Base-by-base conservation (phyloP, 2,113 vertebrate species). In the Panthera tigris region DNA sequence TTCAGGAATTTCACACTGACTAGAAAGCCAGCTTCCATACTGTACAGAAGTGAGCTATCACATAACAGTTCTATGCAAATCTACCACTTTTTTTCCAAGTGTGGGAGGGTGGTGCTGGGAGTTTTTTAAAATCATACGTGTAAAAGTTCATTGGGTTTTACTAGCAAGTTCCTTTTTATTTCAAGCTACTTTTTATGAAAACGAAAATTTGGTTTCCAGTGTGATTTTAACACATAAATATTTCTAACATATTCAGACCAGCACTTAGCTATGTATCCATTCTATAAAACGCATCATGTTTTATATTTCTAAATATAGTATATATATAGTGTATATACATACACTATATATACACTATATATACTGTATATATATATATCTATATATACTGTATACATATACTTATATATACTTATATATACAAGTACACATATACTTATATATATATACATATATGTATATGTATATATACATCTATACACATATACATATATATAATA, bases 1-100 rank as follows among this genome's bases (percentile, higher is more conserved):
- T 99, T 99, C 99, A 99, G 97, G 98, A 98, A 99, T 95, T 98
- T 97, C 61, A 83, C 92, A 87, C 81, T 97, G 98, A 96, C 97
- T 97, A 94, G 97, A 96, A 98, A 97, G 91, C 73, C 89, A 96
- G 97, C 90, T 88, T 71, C 91, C 92, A 97, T 82, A 79, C 81
- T 74, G 87, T 91, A 74, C 79, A 94, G 97, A 97, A 97, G 95
- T 89, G 90, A 98, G 82, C 69, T 96, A 97, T 98, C 97, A 97
- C 86, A 96, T 98, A 98, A 97, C 95, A 98, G 31, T 73, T 86
- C 21, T 48, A 3, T 39, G 73, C 23, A 91, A 36, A 95, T 21
- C 39, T 68, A 65, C 74, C n/a, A 82, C 13, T 71, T 71, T 65
- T 71, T 66, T 48, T 50, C 9, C 41, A 4, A 5, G 39, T 10